phyloP scores from a whole-genome alignment of 2,797 vertebrate genomes.

The Sternotherus odoratus region DNA sequence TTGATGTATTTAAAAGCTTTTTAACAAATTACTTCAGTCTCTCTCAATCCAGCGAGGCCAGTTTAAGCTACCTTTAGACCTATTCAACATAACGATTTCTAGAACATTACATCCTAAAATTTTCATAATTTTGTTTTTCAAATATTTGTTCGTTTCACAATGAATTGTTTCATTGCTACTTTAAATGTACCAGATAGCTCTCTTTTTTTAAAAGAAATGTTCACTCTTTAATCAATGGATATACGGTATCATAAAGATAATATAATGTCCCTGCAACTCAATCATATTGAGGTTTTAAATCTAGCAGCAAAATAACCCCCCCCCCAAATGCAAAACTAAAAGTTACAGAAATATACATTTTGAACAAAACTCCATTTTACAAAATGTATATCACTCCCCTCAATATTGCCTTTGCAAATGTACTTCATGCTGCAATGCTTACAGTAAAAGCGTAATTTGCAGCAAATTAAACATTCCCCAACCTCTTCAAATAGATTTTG shows the following conservation, averaged over 20 bases:
- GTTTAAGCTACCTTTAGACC: slow-evolving; percentile 70
- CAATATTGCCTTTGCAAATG: slow-evolving; percentile 76
- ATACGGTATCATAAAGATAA: slow-evolving; percentile 36
- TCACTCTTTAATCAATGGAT: slow-evolving; percentile 64
- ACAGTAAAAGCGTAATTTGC: slow-evolving; percentile 79
- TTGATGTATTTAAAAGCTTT: slow-evolving; percentile 73
- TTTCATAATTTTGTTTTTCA: slow-evolving; percentile 36
- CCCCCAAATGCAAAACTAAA: slow-evolving; percentile 60
- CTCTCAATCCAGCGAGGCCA: slow-evolving; percentile 20
- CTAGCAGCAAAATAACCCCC: slow-evolving; percentile 81
- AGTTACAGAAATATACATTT: slow-evolving; percentile 81
- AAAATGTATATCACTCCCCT: slow-evolving; percentile 81
- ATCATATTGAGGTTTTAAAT: slow-evolving; percentile 80
- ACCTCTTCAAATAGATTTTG: slow-evolving; percentile 74
- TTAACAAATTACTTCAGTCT: slow-evolving; percentile 44
- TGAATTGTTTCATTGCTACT: slow-evolving; percentile 72
- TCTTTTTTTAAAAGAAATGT: slow-evolving; percentile 56
- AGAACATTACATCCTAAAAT: slow-evolving; percentile 45
- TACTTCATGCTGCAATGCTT: slow-evolving; percentile 76
- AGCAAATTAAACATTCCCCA: slow-evolving; percentile 79
- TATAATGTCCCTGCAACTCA: slow-evolving; percentile 78
- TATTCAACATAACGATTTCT: slow-evolving; percentile 70
- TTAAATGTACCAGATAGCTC: slow-evolving; percentile 45
- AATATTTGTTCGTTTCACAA: slow-evolving; percentile 74
- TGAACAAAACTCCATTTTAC: slow-evolving; percentile 82